These are phyloP conservation scores for Hypena proboscidalis DNA, from an alignment of 2,888 invertebrate species.

Conservation along the genomic window DNA sequence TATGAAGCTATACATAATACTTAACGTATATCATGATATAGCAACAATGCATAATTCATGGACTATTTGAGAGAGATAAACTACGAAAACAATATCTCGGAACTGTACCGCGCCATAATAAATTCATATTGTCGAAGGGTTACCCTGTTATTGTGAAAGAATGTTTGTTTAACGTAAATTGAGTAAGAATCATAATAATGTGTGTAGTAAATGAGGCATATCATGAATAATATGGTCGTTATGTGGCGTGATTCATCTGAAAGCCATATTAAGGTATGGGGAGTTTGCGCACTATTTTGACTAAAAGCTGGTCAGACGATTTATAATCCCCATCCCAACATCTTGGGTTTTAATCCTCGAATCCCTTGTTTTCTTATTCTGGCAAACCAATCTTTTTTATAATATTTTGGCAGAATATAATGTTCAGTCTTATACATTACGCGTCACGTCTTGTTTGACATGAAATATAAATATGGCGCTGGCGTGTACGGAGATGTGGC, in stretches of 20 bases:
- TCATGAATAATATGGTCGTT: conserved; percentile 3
- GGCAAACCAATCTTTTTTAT: too few species aligned
- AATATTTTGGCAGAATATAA: too few species aligned
- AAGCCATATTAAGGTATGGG: background rate
- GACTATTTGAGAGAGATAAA: conserved; percentile 51
- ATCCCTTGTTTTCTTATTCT: too few species aligned
- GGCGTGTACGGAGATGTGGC: too few species aligned
- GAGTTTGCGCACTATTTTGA: too few species aligned
- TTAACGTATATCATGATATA: conserved; percentile 51
- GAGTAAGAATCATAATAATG: conserved; percentile 16
- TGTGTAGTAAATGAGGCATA: conserved; percentile 7
- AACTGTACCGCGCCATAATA: conserved; percentile 42
- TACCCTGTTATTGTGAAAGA: conserved; percentile 42
- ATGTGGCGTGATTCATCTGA: background rate
- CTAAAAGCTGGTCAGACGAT: too few species aligned
- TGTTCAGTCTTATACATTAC: too few species aligned
- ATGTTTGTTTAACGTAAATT: conserved; percentile 36
- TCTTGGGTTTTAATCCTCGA: too few species aligned
- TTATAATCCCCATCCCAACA: too few species aligned
- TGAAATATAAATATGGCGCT: too few species aligned
- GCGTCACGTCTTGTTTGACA: too few species aligned
- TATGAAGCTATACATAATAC: conserved; percentile 43
- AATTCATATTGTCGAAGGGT: conserved; percentile 48
- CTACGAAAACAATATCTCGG: conserved; percentile 47
- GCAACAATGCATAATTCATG: conserved; percentile 70